Evolutionary conservation across 1,140 invertebrate genomes (phyloP), one percentile per base, ranked within the genome.

Genomic region (Centruroides sculpturatus): DNA sequence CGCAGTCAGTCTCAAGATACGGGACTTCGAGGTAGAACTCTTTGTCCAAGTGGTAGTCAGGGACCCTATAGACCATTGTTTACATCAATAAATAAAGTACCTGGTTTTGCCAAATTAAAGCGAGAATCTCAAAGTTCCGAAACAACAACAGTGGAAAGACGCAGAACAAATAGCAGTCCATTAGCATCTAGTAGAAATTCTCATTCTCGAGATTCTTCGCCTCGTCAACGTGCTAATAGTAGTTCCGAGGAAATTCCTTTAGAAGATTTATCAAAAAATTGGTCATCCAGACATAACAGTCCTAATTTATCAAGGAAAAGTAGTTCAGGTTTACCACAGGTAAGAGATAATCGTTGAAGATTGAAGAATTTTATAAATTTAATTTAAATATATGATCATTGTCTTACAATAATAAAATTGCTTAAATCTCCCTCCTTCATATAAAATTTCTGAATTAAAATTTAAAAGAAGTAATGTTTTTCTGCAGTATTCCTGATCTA

Each of bases 221-320:
- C 83, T 9, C 80, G 80, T 67, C 79, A 81, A 71, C 86, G 83
- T n/a, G 77, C 83, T 63, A 85, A 83, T 11, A 79, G 82, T 34
- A 86, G 82, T 53, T 74, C 41, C 35, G 85, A 87, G 69, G 88
- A 92, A 69, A 92, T 92, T 49, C 89, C 87, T 0, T 69, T 92
- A 5, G 88, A 91, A 70, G 84, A 86, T 67, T 84, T 87, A 71
- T 78, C 79, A 3, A 66, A 63, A 51, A 70, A 66, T 49, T 65
- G 63, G 13, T 67, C 67, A 10, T 49, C 61, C 5, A 60, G 59
- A 4, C 59, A 55, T 35, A 66, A 61, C 9, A 64, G 62, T 54
- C 66, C 67, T 46, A 68, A 66, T 52, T 59, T 64, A 36, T 64
- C 64, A 13, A 64, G 66, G 35, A 41, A 56, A 11, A 63, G 55